Base-by-base conservation (phyloP, 1,140 invertebrate species). In the Gyrodactylus salaris region DNA sequence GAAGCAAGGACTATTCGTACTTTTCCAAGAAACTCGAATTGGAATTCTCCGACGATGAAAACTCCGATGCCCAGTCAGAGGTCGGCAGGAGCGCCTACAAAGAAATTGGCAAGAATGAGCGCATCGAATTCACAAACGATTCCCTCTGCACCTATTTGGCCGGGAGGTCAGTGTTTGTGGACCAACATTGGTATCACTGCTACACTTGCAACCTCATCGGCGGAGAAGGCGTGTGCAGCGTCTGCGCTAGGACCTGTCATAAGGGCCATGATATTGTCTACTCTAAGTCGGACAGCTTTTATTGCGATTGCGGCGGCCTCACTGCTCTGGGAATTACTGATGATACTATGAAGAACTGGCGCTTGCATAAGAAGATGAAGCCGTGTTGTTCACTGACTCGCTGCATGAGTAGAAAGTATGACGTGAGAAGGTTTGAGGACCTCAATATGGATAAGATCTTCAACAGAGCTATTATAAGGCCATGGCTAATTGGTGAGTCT, bases 141-240 rank as follows among this genome's bases (percentile, higher is more conserved):
- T 54, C 34, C 34, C 82, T 97, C 0, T 98, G 93, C 79, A 96
- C 92, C 0, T 98, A 92, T 80, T 94, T 90, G 1, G 85, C 91
- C 22, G 97, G 92, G 0, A 88, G 92, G 77, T 92, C 92, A 79
- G 92, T 96, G 80, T 98, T 95, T 78, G 95, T 94, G 87, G 93
- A 92, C 81, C 93, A 97, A 76, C 85, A 86, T 77, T 86, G 85
- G 85, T 84, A 80, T 75, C 91, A 96, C 79, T 96, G 92, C 79
- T 91, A 96, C 78, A 94, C 91, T 0, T 96, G 93, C 79, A 89
- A 89, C 78, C 95, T 98, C 92, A 86, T 94, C 23, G 93, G 97
- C 79, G 88, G 91, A 20, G 90, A 94, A 21, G 94, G 94, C 0
- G 91, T 96, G 19, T 98, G 94, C 79, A 91, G 89, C 0, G 87